These are phyloP conservation scores for Leptinotarsa lineolata DNA, from an alignment of 1,140 invertebrate genomes.

Conservation along the genomic window DNA sequence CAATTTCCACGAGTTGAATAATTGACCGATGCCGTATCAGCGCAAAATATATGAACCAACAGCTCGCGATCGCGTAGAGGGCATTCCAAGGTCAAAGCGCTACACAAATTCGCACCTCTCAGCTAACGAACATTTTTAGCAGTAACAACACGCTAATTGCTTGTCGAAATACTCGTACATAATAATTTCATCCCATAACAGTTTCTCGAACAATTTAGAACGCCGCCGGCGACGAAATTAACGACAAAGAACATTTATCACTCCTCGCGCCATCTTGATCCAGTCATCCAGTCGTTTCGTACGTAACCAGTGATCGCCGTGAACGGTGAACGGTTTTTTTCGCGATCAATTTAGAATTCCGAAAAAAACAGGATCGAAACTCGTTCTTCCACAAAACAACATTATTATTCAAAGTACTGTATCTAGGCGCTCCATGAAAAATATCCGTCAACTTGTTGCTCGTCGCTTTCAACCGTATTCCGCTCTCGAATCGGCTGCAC, in stretches of 20 bases:
- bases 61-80: slow-evolving; percentile 11
- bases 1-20: slow-evolving; percentile 5
- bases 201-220: neutral
- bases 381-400: slow-evolving; percentile 27
- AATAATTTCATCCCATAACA: slow-evolving; percentile 1
- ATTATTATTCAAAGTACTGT: slow-evolving; percentile 30
- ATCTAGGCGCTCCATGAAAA: slow-evolving; percentile 29
- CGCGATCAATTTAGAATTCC: slow-evolving; percentile 25
- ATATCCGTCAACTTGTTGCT: slow-evolving; percentile 32
- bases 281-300: slow-evolving; percentile 4
- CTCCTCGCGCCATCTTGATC: slow-evolving; percentile 18
- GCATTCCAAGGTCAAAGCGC: slow-evolving; percentile 23
- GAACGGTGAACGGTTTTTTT: slow-evolving; percentile 25
- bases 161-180: slow-evolving; percentile 1
- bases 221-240: neutral
- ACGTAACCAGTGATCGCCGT: slow-evolving; percentile 3
- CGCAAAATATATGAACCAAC: slow-evolving; percentile 2
- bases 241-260: slow-evolving; percentile 1
- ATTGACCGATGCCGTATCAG: neutral
- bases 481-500: slow-evolving; percentile 17
- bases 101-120: slow-evolving; percentile 9
- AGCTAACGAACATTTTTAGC: neutral
- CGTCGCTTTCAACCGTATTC: slow-evolving; percentile 28
- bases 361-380: slow-evolving; percentile 28
- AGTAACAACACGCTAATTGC: neutral